Conservation (phyloP, 2,113 vertebrate genomes). For the Naja naja region DNA sequence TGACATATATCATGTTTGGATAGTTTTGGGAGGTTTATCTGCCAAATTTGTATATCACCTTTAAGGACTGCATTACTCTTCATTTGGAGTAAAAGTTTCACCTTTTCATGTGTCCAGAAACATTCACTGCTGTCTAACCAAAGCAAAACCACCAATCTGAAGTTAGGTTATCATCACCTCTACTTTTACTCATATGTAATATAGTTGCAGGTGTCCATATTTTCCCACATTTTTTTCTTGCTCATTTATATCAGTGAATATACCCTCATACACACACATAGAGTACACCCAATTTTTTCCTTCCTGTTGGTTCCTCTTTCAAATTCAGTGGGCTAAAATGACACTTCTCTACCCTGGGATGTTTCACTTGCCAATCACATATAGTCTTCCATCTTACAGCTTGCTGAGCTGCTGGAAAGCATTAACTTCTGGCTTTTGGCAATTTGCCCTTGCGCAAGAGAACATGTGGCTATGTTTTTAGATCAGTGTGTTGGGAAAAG, state of each 20-base stretch:
- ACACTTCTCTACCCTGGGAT: not conserved
- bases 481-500: not conserved
- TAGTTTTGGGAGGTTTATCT: constrained; percentile 35
- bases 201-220: not conserved
- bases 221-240: not conserved
- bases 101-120: constrained; percentile 26
- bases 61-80: constrained; percentile 43
- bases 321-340: not conserved
- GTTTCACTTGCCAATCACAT: not conserved
- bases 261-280: not conserved
- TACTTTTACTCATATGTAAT: not conserved
- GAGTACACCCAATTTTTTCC: not conserved
- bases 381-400: not conserved
- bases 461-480: not conserved
- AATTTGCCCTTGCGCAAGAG: not conserved
- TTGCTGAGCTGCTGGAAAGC: not conserved
- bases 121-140: constrained; percentile 6
- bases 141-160: constrained; percentile 26
- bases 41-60: constrained; percentile 43
- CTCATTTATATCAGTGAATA: not conserved
- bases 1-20: constrained; percentile 62
- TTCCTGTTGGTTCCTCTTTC: not conserved
- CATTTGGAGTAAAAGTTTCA: constrained; percentile 34
- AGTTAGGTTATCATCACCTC: constrained; percentile 1
- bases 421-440: constrained; percentile 27